A percentile compares a stretch with the other conserved stretches of the same genome.
Evolutionary conservation across 2,888 invertebrate genomes (phyloP).

Genomic region (Scaptomyza flava): DNA sequence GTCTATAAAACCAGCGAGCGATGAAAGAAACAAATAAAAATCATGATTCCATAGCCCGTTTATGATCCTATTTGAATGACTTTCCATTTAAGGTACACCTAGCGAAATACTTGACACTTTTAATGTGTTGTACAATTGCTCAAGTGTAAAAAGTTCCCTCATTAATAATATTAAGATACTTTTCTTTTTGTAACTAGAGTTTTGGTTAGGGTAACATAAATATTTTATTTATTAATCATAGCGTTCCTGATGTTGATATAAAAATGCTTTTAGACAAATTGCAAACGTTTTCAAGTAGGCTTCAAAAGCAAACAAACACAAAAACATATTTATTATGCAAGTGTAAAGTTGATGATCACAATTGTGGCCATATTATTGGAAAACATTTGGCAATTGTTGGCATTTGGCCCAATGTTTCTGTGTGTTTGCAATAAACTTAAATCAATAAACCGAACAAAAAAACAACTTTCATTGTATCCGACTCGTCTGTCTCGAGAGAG

Average conservation of each 20-base stretch:
- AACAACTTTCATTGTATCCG: constrained; percentile 65
- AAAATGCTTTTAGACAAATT: neutral
- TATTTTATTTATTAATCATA: neutral
- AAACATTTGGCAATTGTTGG: constrained; percentile 42
- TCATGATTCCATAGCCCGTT: constrained; percentile 30
- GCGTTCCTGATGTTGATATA: neutral
- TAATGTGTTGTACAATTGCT: too few relatives aligned
- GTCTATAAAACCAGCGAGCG: constrained; percentile 17
- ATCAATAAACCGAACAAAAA: constrained; percentile 72
- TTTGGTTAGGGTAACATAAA: neutral
- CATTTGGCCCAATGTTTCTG: constrained; percentile 52
- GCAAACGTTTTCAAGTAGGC: neutral
- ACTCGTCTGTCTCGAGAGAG: constrained; percentile 12
- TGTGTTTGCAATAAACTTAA: constrained; percentile 72
- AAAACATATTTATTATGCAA: constrained; percentile 1
- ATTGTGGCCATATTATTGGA: constrained; percentile 39
- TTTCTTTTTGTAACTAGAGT: too few relatives aligned
- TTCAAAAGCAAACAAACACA: neutral
- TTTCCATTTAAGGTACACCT: neutral
- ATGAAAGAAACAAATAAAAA: neutral
- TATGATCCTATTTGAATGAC: constrained; percentile 26
- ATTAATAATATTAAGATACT: too few relatives aligned
- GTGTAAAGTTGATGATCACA: constrained; percentile 38
- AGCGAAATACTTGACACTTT: neutral
- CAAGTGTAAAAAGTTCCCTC: too few relatives aligned